Conservation (phyloP, 37 sponge, comb jelly and placozoan genomes). For the Oscarella lobularis region DNA sequence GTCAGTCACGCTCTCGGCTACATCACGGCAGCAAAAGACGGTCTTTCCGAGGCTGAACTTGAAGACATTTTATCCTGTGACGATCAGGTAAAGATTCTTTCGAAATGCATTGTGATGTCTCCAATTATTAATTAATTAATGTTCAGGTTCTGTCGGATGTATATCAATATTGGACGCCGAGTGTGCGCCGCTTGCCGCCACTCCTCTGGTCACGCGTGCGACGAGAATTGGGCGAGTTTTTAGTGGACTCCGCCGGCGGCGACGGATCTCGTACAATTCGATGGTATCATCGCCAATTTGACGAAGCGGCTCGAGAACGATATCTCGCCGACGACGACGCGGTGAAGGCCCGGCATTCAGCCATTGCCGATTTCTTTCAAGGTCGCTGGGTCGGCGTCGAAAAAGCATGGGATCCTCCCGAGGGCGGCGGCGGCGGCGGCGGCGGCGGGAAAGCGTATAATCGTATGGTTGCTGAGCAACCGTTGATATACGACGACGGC, state of each 20-base stretch:
- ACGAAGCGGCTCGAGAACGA: conserved; percentile 26
- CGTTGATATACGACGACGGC: conserved; percentile 9
- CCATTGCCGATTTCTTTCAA: conserved; percentile 22
- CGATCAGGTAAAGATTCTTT: conserved; percentile 22
- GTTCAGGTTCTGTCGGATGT: conserved; percentile 43
- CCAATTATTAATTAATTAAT: background rate
- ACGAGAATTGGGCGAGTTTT: conserved; percentile 16
- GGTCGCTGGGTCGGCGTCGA: conserved; percentile 18
- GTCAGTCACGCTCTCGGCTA: conserved; percentile 21
- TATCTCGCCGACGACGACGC: conserved; percentile 7
- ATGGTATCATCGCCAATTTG: conserved; percentile 64
- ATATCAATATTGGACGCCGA: conserved; percentile 61
- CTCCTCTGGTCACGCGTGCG: conserved; percentile 41
- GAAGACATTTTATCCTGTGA: conserved; percentile 52
- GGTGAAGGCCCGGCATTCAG: background rate
- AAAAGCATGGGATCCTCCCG: conserved; percentile 6
- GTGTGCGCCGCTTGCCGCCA: conserved; percentile 25
- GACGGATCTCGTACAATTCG: conserved; percentile 20
- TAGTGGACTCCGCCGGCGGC: conserved; percentile 27
- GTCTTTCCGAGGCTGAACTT: conserved; percentile 56
- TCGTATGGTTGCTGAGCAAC: conserved; percentile 40
- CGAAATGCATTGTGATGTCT: background rate
- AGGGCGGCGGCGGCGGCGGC: no score
- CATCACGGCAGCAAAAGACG: conserved; percentile 36
- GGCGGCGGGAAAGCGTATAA: no score